Evolutionary conservation across 2,113 vertebrate species (phyloP).

Genomic region (Mesocricetus auratus): DNA sequence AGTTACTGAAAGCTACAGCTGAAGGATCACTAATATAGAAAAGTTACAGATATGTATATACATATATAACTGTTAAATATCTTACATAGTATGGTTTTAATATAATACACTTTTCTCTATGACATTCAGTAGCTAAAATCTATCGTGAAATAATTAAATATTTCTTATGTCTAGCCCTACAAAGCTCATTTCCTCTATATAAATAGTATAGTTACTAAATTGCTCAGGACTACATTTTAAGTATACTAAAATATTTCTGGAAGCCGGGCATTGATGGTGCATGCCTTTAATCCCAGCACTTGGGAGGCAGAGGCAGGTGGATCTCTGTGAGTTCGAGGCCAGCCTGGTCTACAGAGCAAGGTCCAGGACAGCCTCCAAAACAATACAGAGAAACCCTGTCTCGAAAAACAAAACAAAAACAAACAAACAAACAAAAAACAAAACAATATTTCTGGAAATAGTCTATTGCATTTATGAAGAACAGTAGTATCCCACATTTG

Average conservation of each 20-base stretch:
- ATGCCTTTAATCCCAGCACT: too few relatives aligned
- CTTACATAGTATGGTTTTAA: slow-evolving; percentile 61
- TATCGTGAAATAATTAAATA: slow-evolving; percentile 41
- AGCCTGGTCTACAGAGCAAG: too few relatives aligned
- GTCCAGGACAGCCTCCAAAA: too few relatives aligned
- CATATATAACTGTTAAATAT: not conserved
- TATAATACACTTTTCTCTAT: slow-evolving; percentile 69
- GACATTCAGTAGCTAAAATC: slow-evolving; percentile 12
- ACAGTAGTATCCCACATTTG: not conserved
- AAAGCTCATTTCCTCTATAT: not conserved
- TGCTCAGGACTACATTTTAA: not conserved
- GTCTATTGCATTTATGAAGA: not conserved
- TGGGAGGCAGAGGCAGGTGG: too few relatives aligned
- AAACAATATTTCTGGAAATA: slow-evolving; percentile 19
- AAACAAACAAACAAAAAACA: too few relatives aligned
- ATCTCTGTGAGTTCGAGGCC: too few relatives aligned
- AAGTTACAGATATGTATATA: slow-evolving; percentile 27
- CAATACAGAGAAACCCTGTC: too few relatives aligned
- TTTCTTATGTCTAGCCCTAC: not conserved
- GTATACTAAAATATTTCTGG: not conserved
- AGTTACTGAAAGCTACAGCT: slow-evolving; percentile 71
- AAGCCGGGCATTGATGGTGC: too few relatives aligned
- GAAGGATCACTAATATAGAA: slow-evolving; percentile 64
- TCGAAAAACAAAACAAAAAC: too few relatives aligned
- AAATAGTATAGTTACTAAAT: not conserved